Conservation (phyloP, 1,140 invertebrate genomes). For the Cotesia glomerata region DNA sequence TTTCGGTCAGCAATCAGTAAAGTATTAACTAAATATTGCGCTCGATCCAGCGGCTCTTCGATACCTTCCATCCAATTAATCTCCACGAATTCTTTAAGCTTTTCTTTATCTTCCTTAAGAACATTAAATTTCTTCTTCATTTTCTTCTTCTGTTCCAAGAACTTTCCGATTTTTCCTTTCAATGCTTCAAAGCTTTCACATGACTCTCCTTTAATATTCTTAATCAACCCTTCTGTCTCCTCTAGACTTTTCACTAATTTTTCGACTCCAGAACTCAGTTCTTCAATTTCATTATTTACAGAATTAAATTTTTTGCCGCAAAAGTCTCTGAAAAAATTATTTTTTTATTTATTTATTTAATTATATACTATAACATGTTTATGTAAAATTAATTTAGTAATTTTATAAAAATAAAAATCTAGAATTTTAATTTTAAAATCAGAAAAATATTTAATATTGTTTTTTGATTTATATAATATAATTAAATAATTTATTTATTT, state of each 20-base stretch:
- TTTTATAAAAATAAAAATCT: too few species aligned
- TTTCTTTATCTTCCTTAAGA: conserved; percentile 4
- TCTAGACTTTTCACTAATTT: background rate
- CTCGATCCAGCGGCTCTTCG: background rate
- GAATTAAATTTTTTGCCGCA: conserved; percentile 19
- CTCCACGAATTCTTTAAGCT: conserved; percentile 30
- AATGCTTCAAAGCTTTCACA: background rate
- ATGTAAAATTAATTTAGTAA: too few species aligned
- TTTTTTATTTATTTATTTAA: too few species aligned
- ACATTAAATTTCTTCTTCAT: conserved; percentile 34
- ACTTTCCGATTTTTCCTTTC: conserved; percentile 36
- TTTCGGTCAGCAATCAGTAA: background rate
- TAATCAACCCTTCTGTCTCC: background rate
- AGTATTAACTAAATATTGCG: background rate
- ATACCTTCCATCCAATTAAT: conserved; percentile 31
- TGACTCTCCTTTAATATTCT: background rate
- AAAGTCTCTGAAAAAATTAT: background rate
- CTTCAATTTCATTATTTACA: conserved; percentile 33
- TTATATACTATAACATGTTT: too few species aligned
- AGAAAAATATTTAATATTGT: too few species aligned
- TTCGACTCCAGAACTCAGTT: background rate
- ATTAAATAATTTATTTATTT: background rate
- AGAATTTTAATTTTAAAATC: too few species aligned
- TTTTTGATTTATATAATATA: too few species aligned
- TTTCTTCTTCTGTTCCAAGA: conserved; percentile 31